Evolutionary conservation across 2,888 invertebrate genomes (phyloP).

Genomic region (Lepidochrysops patricia): DNA sequence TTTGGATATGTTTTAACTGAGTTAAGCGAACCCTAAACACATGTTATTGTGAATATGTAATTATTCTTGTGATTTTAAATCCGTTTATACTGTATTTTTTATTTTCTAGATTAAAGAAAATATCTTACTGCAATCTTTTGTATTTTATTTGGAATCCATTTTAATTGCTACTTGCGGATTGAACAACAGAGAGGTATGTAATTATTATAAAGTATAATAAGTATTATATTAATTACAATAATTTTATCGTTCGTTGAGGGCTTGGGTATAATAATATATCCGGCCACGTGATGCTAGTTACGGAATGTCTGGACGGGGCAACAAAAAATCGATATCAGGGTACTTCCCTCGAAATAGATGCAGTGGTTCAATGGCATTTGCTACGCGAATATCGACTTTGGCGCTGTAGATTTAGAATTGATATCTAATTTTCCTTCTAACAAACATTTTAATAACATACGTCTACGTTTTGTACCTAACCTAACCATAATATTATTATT

Average conservation of each 20-base stretch:
- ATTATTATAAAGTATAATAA: no score
- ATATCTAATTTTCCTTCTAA: background rate
- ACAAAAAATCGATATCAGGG: slow-evolving; percentile 66
- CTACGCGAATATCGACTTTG: slow-evolving; percentile 23
- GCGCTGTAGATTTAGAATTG: background rate
- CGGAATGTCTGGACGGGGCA: slow-evolving; percentile 43
- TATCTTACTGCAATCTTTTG: slow-evolving; percentile 55
- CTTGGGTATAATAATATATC: slow-evolving; percentile 5
- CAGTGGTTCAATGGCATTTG: slow-evolving; percentile 36
- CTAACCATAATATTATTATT: no score
- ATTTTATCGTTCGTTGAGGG: background rate
- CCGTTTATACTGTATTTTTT: slow-evolving; percentile 74
- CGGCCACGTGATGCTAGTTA: slow-evolving; percentile 23
- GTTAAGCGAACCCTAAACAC: slow-evolving; percentile 53
- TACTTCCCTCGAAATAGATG: slow-evolving; percentile 45
- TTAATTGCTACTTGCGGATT: no score
- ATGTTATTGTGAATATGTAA: slow-evolving; percentile 74
- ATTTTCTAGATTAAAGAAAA: slow-evolving; percentile 75
- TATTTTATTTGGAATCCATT: slow-evolving; percentile 8
- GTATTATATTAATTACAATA: background rate
- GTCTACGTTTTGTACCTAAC: no score
- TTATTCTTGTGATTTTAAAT: slow-evolving; percentile 74
- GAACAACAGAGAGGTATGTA: no score
- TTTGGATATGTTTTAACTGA: slow-evolving; percentile 62
- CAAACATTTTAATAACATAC: background rate